These are phyloP conservation scores for Harpagus bidentatus DNA, from an alignment of 2,113 vertebrate genomes.

Conservation along the genomic window DNA sequence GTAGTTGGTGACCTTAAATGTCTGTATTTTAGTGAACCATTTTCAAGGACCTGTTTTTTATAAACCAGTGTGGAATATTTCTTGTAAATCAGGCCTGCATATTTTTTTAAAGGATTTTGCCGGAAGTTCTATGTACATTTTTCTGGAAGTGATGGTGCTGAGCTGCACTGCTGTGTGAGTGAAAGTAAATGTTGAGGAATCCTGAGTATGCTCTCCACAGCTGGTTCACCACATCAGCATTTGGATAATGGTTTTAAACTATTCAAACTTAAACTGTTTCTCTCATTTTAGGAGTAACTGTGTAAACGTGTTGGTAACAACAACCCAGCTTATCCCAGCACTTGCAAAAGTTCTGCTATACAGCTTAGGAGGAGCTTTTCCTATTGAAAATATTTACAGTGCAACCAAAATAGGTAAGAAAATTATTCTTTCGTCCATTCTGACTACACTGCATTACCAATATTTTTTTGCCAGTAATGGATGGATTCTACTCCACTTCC, in stretches of 20 bases:
- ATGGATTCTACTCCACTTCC: not conserved
- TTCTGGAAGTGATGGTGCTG: not conserved
- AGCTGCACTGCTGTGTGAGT: not conserved
- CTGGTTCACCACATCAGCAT: not conserved
- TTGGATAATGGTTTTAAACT: not conserved
- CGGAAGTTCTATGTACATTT: not conserved
- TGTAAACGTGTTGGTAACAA: slow-evolving; percentile 81
- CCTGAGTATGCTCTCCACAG: not conserved
- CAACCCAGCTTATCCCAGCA: slow-evolving; percentile 82
- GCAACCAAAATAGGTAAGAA: slow-evolving; percentile 85
- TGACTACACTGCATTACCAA: not conserved
- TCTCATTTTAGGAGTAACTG: slow-evolving; percentile 78
- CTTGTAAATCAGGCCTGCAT: not conserved
- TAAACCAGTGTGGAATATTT: not conserved
- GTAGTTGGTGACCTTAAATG: not conserved
- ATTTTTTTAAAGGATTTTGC: not conserved
- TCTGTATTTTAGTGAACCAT: not conserved
- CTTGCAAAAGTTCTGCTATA: slow-evolving; percentile 82
- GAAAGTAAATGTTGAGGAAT: not conserved
- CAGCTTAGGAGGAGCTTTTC: slow-evolving; percentile 82
- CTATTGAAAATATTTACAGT: slow-evolving; percentile 85
- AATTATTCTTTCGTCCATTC: not conserved
- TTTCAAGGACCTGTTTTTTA: not conserved
- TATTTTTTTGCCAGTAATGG: not conserved
- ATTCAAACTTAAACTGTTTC: not conserved